Percentiles rank a stretch among this genome's conserved stretches.
phyloP scores from a whole-genome alignment of 1,140 invertebrate species.

The Drosophila gunungcola region DNA sequence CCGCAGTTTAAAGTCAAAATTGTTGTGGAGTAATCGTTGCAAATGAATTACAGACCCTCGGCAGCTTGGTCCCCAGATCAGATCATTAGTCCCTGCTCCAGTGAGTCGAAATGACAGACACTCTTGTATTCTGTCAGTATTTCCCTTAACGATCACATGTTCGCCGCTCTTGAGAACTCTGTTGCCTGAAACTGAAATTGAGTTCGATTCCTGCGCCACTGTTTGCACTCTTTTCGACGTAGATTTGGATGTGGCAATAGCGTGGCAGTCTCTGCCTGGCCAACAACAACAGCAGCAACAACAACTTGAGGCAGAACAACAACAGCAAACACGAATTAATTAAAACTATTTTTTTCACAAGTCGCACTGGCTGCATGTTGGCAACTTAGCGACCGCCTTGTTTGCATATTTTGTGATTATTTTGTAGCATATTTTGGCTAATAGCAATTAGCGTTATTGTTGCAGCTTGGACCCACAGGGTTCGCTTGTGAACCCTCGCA shows the following conservation, averaged over 20 bases:
- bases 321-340: slow-evolving; percentile 68
- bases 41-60: slow-evolving; percentile 11
- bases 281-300: slow-evolving; percentile 6
- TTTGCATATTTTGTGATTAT: slow-evolving; percentile 78
- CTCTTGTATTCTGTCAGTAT: slow-evolving; percentile 21
- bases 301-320: slow-evolving; percentile 27
- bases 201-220: slow-evolving; percentile 31
- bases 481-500: slow-evolving; percentile 15
- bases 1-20: slow-evolving; percentile 15
- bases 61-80: slow-evolving; percentile 13
- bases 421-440: slow-evolving; percentile 66
- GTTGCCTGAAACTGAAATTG: slow-evolving; percentile 6
- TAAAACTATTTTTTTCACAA: slow-evolving; percentile 73
- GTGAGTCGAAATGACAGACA: slow-evolving; percentile 13
- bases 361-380: slow-evolving; percentile 59
- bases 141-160: slow-evolving; percentile 52
- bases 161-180: slow-evolving; percentile 37
- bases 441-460: slow-evolving; percentile 76
- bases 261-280: background rate
- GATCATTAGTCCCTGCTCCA: slow-evolving; percentile 42
- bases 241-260: slow-evolving; percentile 56
- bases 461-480: slow-evolving; percentile 24
- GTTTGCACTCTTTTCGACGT: slow-evolving; percentile 6
- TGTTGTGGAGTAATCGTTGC: slow-evolving; percentile 15
- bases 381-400: slow-evolving; percentile 64